These are phyloP conservation scores for Drosophila murphyi DNA, from an alignment of 1,140 invertebrate genomes.

Conservation along the genomic window DNA sequence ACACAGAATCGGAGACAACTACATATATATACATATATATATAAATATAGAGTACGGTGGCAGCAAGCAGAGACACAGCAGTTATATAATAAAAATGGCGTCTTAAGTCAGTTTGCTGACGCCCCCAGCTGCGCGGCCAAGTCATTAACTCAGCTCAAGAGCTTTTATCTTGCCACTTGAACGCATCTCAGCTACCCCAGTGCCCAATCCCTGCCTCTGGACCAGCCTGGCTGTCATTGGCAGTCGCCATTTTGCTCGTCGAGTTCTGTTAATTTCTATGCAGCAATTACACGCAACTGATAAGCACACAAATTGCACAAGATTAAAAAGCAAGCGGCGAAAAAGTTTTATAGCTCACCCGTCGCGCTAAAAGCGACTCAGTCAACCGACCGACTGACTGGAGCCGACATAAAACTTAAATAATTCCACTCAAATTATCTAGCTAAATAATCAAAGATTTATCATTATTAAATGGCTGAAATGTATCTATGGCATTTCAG, in stretches of 20 bases:
- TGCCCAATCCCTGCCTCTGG: not conserved
- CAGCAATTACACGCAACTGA: constrained; percentile 79
- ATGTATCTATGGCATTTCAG: too few relatives aligned
- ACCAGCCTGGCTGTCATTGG: constrained; percentile 43
- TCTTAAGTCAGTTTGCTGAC: constrained; percentile 64
- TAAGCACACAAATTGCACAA: constrained; percentile 58
- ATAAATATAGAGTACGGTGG: not conserved
- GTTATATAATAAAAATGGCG: constrained; percentile 76
- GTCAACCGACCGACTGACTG: constrained; percentile 47
- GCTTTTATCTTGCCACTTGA: constrained; percentile 80
- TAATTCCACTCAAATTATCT: constrained; percentile 34
- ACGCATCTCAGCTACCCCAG: constrained; percentile 52
- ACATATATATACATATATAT: not conserved
- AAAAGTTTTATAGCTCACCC: constrained; percentile 61
- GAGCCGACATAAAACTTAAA: constrained; percentile 70
- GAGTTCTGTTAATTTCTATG: constrained; percentile 69
- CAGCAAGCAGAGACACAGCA: not conserved
- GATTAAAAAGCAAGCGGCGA: constrained; percentile 63
- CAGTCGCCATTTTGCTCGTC: constrained; percentile 63
- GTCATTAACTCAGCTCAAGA: constrained; percentile 79
- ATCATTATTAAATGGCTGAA: constrained; percentile 6
- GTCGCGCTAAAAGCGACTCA: constrained; percentile 5
- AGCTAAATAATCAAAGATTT: constrained; percentile 32
- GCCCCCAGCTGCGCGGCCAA: constrained; percentile 62
- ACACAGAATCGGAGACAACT: constrained; percentile 18